Percentiles rank a stretch among this genome's conserved stretches.
phyloP scores from a whole-genome alignment of 2,888 invertebrate species.

The Onchidella celtica region DNA sequence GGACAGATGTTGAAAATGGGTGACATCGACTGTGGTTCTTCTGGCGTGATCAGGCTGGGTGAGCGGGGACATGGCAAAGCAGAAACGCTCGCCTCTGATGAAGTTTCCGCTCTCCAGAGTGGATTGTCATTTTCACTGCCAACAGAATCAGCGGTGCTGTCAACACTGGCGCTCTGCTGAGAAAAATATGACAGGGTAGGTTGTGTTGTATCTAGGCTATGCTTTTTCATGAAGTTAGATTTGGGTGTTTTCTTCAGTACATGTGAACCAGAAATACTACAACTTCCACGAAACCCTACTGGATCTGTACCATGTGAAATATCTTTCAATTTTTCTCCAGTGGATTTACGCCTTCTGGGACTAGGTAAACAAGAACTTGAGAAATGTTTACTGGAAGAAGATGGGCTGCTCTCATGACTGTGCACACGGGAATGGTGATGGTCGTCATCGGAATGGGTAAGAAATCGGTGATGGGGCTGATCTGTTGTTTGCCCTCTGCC shows the following conservation, averaged over 20 bases:
- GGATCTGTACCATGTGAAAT: slow-evolving; percentile 1
- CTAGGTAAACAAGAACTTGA: slow-evolving; percentile 38
- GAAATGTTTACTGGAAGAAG: slow-evolving; percentile 1
- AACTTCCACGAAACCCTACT: neutral
- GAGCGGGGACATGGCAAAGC: neutral
- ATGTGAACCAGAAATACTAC: neutral
- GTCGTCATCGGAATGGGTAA: neutral
- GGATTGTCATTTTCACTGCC: neutral
- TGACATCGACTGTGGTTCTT: neutral
- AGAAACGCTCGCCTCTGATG: neutral
- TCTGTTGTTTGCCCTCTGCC: neutral
- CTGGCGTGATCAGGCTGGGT: neutral
- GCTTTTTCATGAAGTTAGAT: slow-evolving; percentile 44
- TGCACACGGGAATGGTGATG: slow-evolving; percentile 19
- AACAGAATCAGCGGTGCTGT: neutral
- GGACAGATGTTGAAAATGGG: neutral
- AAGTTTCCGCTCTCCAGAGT: neutral
- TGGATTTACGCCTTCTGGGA: slow-evolving; percentile 18
- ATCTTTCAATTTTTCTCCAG: slow-evolving; percentile 22
- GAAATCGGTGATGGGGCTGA: neutral
- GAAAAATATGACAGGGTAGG: slow-evolving; percentile 8
- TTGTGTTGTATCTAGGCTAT: slow-evolving; percentile 41
- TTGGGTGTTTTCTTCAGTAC: slow-evolving; percentile 27
- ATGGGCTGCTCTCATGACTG: neutral
- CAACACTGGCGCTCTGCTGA: slow-evolving; percentile 15